Conservation (phyloP, 2,113 vertebrate genomes). For the Zosterops pallidus region DNA sequence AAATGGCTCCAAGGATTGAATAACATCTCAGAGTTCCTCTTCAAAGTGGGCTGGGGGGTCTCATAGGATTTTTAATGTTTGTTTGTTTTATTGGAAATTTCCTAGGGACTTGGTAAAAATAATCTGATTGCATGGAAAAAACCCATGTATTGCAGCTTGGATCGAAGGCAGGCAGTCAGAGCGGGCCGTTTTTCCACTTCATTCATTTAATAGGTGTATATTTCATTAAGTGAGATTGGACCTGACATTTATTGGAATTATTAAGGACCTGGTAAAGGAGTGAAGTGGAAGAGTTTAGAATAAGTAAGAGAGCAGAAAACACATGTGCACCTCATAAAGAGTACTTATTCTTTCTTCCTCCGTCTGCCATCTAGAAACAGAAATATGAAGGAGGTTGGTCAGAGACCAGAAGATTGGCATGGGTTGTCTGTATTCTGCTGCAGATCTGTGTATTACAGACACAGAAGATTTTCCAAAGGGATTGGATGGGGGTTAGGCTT, state of each 20-base stretch:
- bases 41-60: neutral
- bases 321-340: neutral
- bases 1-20: constrained; percentile 13
- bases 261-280: neutral
- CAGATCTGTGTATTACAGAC: neutral
- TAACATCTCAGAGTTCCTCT: neutral
- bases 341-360: neutral
- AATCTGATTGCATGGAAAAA: neutral
- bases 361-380: neutral
- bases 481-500: neutral
- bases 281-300: neutral
- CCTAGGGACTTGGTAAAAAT: neutral
- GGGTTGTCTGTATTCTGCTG: neutral
- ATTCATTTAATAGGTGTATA: neutral
- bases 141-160: neutral
- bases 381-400: neutral
- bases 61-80: neutral
- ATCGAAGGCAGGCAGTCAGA: neutral
- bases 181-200: neutral
- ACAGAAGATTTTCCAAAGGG: neutral
- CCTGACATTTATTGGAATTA: constrained; percentile 25
- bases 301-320: neutral
- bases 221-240: constrained; percentile 25
- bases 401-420: neutral
- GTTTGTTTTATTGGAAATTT: constrained; percentile 27